A percentile compares a stretch with the other conserved stretches of the same genome.
Conservation (phyloP, 2,888 invertebrate species). For the Chymomyza fuscimana region DNA sequence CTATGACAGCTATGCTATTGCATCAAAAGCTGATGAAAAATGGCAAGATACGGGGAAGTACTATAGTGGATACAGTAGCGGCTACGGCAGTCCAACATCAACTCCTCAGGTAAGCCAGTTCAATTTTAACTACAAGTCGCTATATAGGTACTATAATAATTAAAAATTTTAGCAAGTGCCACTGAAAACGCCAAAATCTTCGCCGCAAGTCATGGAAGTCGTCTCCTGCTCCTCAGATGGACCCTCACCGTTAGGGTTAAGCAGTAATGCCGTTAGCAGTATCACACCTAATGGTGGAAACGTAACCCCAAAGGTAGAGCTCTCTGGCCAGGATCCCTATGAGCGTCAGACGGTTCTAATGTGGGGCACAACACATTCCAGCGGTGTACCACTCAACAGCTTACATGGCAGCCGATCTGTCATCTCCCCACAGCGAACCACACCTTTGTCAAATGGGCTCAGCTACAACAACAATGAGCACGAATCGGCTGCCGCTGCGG, state of each 20-base stretch:
- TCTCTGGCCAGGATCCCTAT: constrained; percentile 76
- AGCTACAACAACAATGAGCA: constrained; percentile 67
- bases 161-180: constrained; percentile 69
- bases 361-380: constrained; percentile 88
- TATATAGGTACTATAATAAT: neutral
- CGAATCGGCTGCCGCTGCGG: constrained; percentile 43
- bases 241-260: constrained; percentile 76
- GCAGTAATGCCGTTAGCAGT: constrained; percentile 28
- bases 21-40: constrained; percentile 80
- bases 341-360: constrained; percentile 93
- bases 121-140: neutral
- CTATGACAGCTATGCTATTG: constrained; percentile 82
- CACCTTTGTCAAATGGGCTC: constrained; percentile 78
- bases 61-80: constrained; percentile 81
- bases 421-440: constrained; percentile 78
- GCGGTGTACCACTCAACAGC: constrained; percentile 79
- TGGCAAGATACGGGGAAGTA: constrained; percentile 80
- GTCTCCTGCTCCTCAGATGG: constrained; percentile 80
- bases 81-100: constrained; percentile 79
- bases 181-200: constrained; percentile 80
- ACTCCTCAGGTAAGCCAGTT: constrained; percentile 76
- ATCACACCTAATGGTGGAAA: constrained; percentile 58
- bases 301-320: constrained; percentile 78
- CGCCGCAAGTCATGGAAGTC: constrained; percentile 80
- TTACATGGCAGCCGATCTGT: constrained; percentile 56